Base-by-base conservation (phyloP, 2,888 invertebrate genomes). In the Drosophila suboccidentalis region DNA sequence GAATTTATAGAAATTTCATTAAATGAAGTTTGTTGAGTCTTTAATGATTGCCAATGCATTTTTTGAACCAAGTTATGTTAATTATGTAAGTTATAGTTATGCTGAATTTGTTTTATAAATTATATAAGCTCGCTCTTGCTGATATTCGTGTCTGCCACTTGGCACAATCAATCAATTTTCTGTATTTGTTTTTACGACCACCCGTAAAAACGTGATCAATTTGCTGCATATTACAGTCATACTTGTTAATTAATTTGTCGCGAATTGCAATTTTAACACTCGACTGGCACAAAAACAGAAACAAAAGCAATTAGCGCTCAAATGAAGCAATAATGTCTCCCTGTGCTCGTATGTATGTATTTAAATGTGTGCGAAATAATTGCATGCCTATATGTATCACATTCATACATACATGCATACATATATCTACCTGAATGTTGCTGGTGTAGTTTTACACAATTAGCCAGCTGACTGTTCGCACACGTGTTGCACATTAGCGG, bases 401-500 rank as follows among this genome's bases (percentile, higher is more conserved):
- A 29, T n/a, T 43, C 13, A 13, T 17, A 19, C 9, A 43, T 19
- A 15, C 51, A n/a, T 19, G 26, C 29, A 8, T 59, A 10, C n/a
- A 11, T 38, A 26, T 62, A n/a, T 50, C 47, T n/a, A 38, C 46
- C 46, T 55, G 43, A 61, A 43, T 46, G 57, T 46, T 50, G 34
- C 17, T 38, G 22, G 60, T 55, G 26, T 66, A 43, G 46, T 55
- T 71, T 51, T 41, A 17, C 47, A 67, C 51, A 75, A 72, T 75
- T 71, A 60, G 59, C 55, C 54, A 67, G 44, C 61, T 61, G 49
- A 53, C 46, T 54, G 59, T 41, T 53, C 26, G 60, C 39, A 83
- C 89, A 86, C 83, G 88, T 83, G 88, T 87, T 83, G 71, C 71
- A 83, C 78, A 86, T 86, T 84, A 80, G 44, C 50, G 17, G 43